Base-by-base conservation (phyloP, 2,113 vertebrate genomes). In the Callocephalon fimbriatum region DNA sequence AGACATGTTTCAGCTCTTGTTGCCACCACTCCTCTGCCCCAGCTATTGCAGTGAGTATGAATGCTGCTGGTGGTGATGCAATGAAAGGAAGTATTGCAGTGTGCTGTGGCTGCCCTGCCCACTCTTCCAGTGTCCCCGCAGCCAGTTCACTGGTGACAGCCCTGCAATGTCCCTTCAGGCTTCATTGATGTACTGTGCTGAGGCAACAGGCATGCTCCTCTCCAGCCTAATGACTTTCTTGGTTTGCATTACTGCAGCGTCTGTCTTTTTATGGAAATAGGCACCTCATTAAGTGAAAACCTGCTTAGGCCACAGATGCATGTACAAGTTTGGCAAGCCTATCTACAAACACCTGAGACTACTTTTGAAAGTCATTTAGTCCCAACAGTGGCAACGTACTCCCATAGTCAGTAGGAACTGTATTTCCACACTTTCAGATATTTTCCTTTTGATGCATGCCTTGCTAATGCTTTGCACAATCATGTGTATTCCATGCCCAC, bases 221-320 rank as follows among this genome's bases (percentile, higher is more conserved):
- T 86, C 25, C 50, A 73, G 9, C 32, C 54, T 76, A 61, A 83
- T 27, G 25, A 67, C 37, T 25, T 48, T 76, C 70, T 90, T 90
- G 42, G 42, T 92, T 62, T 32, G 45, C 0, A 0, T 56, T 87
- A 44, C 38, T 65, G 44, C 44, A 75, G 37, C 0, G 0, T 29
- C 50, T 67, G 51, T 77, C 42, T 35, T 70, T 90, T 87, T 82
- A 77, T 86, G 81, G 58, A 93, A 94, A 90, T 48, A 76, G 32
- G 27, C 32, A 85, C 7, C 5, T 86, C 44, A 51, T 80, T 80
- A 88, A 65, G 6, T 44, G 67, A 45, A 79, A 82, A 50, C 31
- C 44, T 92, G 74, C 47, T 81, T 54, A 85, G 47, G 26, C 35
- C 53, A 37, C 44, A 75, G 45, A 67, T 26, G 21, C 31, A 4